These are phyloP conservation scores for Blastobasis lacticolella DNA, from an alignment of 2,888 invertebrate species.

Conservation along the genomic window DNA sequence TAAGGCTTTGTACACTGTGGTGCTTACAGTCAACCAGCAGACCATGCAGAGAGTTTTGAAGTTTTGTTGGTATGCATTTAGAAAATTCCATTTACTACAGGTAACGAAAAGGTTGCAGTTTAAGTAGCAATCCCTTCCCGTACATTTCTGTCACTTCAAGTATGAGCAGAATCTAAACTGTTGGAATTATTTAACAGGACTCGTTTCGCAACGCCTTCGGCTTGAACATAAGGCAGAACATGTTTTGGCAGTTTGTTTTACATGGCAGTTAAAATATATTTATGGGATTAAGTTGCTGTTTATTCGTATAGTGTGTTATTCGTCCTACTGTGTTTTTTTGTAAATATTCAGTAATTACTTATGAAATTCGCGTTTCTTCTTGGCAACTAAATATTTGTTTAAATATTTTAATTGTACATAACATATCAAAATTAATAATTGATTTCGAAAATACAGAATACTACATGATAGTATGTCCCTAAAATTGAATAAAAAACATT, in stretches of 20 bases:
- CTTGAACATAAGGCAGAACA: neutral
- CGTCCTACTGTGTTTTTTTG: neutral
- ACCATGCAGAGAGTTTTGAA: no score
- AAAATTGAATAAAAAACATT: no score
- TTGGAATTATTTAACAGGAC: conserved; percentile 39
- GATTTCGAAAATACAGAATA: no score
- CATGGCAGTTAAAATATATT: neutral
- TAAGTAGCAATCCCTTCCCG: neutral
- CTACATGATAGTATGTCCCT: no score
- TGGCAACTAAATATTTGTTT: neutral
- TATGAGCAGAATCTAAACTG: conserved; percentile 34
- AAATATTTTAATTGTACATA: no score
- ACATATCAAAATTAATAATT: no score
- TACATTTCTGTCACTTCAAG: conserved; percentile 21
- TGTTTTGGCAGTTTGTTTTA: conserved; percentile 17
- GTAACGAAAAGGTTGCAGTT: neutral
- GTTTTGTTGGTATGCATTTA: neutral
- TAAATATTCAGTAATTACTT: neutral
- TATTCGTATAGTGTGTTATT: neutral
- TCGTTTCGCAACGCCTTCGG: conserved; percentile 21
- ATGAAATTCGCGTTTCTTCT: neutral
- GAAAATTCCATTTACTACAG: neutral
- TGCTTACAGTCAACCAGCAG: no score
- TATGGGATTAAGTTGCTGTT: neutral
- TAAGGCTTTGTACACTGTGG: no score